phyloP scores from a whole-genome alignment of 1,140 invertebrate genomes.

The Paraescarpia echinospica region DNA sequence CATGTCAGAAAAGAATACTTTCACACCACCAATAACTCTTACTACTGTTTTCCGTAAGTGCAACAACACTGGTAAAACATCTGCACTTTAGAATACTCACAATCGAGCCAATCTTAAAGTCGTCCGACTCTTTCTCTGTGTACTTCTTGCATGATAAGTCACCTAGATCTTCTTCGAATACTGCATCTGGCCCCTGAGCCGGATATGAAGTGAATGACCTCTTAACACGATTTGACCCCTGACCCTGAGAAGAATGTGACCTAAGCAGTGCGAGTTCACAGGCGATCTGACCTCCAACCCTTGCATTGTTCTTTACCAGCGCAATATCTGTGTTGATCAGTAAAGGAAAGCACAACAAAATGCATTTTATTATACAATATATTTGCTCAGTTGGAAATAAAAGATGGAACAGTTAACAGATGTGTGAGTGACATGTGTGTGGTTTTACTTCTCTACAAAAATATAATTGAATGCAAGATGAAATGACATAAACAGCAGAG shows the following conservation, averaged over 20 bases:
- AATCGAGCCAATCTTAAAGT: background rate
- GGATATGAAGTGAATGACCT: conserved; percentile 5
- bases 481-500: no score
- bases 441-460: no score
- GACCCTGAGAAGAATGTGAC: background rate
- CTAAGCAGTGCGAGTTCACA: conserved; percentile 60
- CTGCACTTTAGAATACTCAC: background rate
- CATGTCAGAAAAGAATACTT: no score
- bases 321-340: conserved; percentile 71
- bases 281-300: conserved; percentile 81
- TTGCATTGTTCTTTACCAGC: conserved; percentile 89
- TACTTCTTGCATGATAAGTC: background rate
- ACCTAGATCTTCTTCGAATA: background rate
- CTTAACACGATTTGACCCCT: background rate
- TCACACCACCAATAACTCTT: no score
- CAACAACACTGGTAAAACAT: background rate
- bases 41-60: no score
- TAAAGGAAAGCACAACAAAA: conserved; percentile 31
- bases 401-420: no score
- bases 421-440: no score
- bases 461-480: no score
- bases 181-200: conserved; percentile 34
- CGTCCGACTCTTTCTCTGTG: background rate
- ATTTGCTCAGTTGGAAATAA: no score
- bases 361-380: no score